Evolutionary conservation across 37 sponge, comb jelly and placozoan genomes (phyloP).

Genomic region (Tethya wilhelma): DNA sequence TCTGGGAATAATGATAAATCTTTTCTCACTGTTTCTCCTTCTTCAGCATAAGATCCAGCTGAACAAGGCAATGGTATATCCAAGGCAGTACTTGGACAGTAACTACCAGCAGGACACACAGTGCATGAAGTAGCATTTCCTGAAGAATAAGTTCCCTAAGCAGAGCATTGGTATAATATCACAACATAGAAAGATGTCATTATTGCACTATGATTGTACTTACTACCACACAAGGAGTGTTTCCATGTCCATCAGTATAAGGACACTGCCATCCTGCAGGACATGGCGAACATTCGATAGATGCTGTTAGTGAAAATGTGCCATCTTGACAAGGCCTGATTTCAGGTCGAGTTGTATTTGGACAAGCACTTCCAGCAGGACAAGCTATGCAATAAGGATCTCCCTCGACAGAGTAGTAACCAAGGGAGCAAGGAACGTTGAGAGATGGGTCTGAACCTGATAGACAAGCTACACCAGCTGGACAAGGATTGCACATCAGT

Average conservation of each 20-base stretch:
- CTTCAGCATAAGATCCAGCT: background rate
- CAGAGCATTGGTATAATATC: background rate
- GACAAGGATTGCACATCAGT: too few species aligned
- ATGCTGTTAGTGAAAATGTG: background rate
- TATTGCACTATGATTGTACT: too few species aligned
- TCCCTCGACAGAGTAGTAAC: background rate
- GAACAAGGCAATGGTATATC: background rate
- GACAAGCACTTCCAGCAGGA: background rate
- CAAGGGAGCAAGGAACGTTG: background rate
- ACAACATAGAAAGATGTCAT: background rate
- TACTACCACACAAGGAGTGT: background rate
- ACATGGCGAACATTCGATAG: background rate
- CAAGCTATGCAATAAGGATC: background rate
- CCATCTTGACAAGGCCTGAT: background rate
- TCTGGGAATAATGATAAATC: background rate
- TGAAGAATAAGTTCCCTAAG: background rate
- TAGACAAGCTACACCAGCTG: too few species aligned
- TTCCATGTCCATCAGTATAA: constrained; percentile 2
- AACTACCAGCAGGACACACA: background rate
- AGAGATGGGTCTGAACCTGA: constrained; percentile 1
- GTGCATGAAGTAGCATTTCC: background rate
- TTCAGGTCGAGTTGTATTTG: background rate
- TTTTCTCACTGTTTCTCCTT: background rate
- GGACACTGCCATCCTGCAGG: constrained; percentile 8
- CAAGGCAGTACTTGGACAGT: background rate